Evolutionary conservation across 2,113 vertebrate species (phyloP).

Genomic region (Megaceryle torquata): DNA sequence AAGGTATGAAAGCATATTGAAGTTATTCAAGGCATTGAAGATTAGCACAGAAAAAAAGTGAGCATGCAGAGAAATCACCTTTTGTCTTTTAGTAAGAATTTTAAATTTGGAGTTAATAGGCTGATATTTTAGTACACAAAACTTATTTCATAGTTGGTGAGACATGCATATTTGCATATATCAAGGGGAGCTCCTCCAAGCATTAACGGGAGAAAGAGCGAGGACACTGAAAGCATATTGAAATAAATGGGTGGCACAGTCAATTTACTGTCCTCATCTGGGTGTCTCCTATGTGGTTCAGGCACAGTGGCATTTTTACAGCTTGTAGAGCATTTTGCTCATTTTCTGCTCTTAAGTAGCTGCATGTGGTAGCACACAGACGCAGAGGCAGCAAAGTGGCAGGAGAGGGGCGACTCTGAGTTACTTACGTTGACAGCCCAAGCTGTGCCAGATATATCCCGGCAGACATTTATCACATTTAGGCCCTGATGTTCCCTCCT

Average conservation of each 20-base stretch:
- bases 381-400: conserved; percentile 67
- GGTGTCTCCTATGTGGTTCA: neutral
- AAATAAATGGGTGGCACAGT: neutral
- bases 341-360: conserved; percentile 49
- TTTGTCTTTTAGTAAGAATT: conserved; percentile 17
- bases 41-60: conserved; percentile 12
- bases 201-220: neutral
- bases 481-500: conserved; percentile 92
- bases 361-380: conserved; percentile 63
- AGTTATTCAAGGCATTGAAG: neutral
- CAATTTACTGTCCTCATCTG: conserved; percentile 18
- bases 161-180: neutral
- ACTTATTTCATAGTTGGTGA: neutral
- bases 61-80: conserved; percentile 18
- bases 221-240: neutral
- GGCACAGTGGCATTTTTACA: neutral
- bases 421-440: conserved; percentile 99
- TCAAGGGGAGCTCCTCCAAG: conserved; percentile 11
- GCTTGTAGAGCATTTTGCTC: neutral
- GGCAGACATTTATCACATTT: conserved; percentile 97
- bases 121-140: neutral
- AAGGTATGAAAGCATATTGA: conserved; percentile 16
- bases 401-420: conserved; percentile 68
- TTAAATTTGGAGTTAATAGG: neutral
- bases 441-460: conserved; percentile 94